A percentile compares a stretch with the other conserved stretches of the same genome.
These are phyloP conservation scores for Drosophila siamana DNA, from an alignment of 2,888 invertebrate species.

Conservation along the genomic window DNA sequence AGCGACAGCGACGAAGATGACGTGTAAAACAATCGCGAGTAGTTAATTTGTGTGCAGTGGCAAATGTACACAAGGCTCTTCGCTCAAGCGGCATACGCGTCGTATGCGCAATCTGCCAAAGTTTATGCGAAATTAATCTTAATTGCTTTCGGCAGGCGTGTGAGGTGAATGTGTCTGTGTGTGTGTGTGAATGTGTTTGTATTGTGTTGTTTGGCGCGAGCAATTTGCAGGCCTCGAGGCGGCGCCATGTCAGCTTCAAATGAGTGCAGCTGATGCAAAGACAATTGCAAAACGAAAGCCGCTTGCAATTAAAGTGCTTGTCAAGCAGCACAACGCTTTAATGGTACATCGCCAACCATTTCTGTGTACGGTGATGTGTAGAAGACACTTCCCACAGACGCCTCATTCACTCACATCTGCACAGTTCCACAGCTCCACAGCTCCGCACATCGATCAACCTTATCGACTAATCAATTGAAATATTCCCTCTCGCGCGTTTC, in stretches of 20 bases:
- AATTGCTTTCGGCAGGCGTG: conserved; percentile 50
- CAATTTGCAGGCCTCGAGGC: too few relatives aligned
- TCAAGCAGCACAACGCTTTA: too few relatives aligned
- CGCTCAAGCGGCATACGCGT: conserved; percentile 25
- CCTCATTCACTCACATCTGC: too few relatives aligned
- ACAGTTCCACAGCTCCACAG: too few relatives aligned
- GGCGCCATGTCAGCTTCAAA: too few relatives aligned
- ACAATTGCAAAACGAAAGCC: background rate
- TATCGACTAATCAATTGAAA: conserved; percentile 72
- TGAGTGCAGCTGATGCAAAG: conserved; percentile 1
- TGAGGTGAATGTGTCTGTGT: background rate
- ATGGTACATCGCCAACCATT: too few relatives aligned
- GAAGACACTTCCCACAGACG: too few relatives aligned
- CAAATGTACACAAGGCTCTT: conserved; percentile 27
- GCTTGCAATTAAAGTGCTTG: background rate
- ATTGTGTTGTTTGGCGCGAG: background rate
- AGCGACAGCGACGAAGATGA: conserved; percentile 39
- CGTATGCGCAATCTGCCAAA: conserved; percentile 60
- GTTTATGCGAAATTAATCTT: conserved; percentile 69
- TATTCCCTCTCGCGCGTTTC: conserved; percentile 5
- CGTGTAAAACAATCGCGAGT: conserved; percentile 70
- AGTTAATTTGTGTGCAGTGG: conserved; percentile 66
- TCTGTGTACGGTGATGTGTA: too few relatives aligned
- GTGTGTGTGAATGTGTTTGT: background rate
- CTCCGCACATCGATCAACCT: conserved; percentile 63